Evolutionary conservation across 2,888 invertebrate genomes (phyloP).

Genomic region (Thelaira solivaga): DNA sequence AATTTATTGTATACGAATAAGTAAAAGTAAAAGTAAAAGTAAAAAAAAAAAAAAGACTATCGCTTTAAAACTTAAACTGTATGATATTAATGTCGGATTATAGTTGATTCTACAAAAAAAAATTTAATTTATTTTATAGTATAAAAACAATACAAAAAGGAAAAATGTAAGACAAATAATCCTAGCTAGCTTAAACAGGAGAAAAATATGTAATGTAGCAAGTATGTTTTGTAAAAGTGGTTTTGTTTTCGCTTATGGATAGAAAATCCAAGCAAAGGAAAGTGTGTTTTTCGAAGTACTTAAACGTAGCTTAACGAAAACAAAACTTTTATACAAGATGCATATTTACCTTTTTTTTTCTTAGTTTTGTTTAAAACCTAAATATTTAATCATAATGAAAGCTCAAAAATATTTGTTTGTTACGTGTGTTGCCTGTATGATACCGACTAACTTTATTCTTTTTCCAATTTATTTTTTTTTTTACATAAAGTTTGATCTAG

Average conservation of each 20-base stretch:
- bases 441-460: too few species aligned
- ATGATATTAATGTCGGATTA: conserved; percentile 53
- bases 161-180: conserved; percentile 7
- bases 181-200: conserved; percentile 11
- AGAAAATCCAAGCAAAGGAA: not conserved
- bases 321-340: conserved; percentile 6
- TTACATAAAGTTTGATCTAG: too few species aligned
- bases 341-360: conserved; percentile 3
- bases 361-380: conserved; percentile 31
- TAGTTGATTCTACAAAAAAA: too few species aligned
- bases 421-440: too few species aligned
- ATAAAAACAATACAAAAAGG: conserved; percentile 5
- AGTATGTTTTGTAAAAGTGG: conserved; percentile 28
- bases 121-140: conserved; percentile 37
- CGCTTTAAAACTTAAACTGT: conserved; percentile 48
- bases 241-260: not conserved
- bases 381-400: conserved; percentile 29
- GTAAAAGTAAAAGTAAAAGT: too few species aligned
- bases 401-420: conserved; percentile 53
- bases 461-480: too few species aligned
- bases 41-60: conserved; percentile 53
- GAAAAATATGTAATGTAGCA: not conserved
- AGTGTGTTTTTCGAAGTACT: conserved; percentile 42
- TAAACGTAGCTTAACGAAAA: conserved; percentile 18
- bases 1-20: conserved; percentile 44